Evolutionary conservation across 2,797 vertebrate genomes (phyloP), one percentile per base, ranked within the genome.

Genomic region (Anas capensis): DNA sequence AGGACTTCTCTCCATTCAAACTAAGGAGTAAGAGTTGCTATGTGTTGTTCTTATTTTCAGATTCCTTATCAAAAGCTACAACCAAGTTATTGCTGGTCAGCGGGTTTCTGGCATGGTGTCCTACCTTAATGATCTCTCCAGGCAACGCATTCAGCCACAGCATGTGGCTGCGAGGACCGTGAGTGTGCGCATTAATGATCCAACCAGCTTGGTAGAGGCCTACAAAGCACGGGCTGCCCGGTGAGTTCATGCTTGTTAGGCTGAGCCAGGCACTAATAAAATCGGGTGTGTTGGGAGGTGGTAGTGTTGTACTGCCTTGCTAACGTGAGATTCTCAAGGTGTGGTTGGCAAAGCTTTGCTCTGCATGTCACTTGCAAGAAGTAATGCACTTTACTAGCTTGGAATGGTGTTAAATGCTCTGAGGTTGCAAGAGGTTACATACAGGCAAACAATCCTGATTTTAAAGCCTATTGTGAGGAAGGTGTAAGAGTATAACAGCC

Each of bases 51-150:
- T 26, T 78, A 0, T 80, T 91, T 92, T 21, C 95, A 99, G 99
- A 88, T 99, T 98, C 97, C 97, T 99, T 94, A 96, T 99, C 95
- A 99, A 99, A 97, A 99, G 99, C 95, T 99, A 99, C 91, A 97
- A 97, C 15, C 99, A 99, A 88, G 99, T 98, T 14, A 97, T 96
- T 58, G 98, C 98, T 16, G 99, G 99, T 48, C 98, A 99, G 92
- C 95, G 96, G 94, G 98, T 99, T 53, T 97, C 97, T 7, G 99
- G 99, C 86, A 99, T 97, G 42, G 98, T 99, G 87, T 99, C 99
- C 8, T 99, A 99, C 97, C 98, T 99, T 92, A 99, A 99, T 1
- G 99, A 99, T 61, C 86, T 98, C 56, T 92, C 98, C 27, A 96
- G 97, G 38, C 98, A 92, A 81, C 98, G 98, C 57, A 95, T 99